These are phyloP conservation scores for Torymus aiolomorphi DNA, from an alignment of 2,888 invertebrate genomes.

Conservation along the genomic window DNA sequence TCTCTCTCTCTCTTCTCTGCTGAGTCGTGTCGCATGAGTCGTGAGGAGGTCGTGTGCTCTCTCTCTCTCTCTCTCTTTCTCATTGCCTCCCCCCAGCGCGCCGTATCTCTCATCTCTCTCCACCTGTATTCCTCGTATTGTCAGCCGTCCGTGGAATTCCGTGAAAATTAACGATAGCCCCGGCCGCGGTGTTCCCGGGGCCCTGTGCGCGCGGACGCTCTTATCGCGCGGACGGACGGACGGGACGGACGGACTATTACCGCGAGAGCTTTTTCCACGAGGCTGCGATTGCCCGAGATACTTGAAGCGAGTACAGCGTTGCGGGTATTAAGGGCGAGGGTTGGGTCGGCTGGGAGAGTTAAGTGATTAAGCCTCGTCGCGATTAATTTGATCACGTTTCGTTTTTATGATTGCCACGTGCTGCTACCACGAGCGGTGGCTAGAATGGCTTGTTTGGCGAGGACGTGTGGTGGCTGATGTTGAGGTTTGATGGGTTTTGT, in stretches of 20 bases:
- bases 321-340: no score
- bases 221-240: not conserved
- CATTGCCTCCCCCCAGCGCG: conserved; percentile 47
- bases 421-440: no score
- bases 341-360: not conserved
- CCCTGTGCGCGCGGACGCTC: no score
- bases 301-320: no score
- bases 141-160: conserved; percentile 68
- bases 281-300: no score
- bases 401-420: conserved; percentile 5
- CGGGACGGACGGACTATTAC: not conserved
- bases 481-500: no score
- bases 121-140: conserved; percentile 75
- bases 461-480: no score
- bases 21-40: conserved; percentile 63
- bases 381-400: conserved; percentile 16
- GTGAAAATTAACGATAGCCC: conserved; percentile 71
- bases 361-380: conserved; percentile 16
- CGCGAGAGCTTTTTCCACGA: conserved; percentile 23
- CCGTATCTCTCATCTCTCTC: conserved; percentile 50
- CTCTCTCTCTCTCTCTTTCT: conserved; percentile 67
- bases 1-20: no score
- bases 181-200: not conserved
- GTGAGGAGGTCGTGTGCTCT: conserved; percentile 66
- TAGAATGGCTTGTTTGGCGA: no score